Percentiles rank a stretch among this genome's conserved stretches.
These are phyloP conservation scores for Fistularia tabacaria DNA, from an alignment of 2,797 vertebrate genomes.

Conservation along the genomic window DNA sequence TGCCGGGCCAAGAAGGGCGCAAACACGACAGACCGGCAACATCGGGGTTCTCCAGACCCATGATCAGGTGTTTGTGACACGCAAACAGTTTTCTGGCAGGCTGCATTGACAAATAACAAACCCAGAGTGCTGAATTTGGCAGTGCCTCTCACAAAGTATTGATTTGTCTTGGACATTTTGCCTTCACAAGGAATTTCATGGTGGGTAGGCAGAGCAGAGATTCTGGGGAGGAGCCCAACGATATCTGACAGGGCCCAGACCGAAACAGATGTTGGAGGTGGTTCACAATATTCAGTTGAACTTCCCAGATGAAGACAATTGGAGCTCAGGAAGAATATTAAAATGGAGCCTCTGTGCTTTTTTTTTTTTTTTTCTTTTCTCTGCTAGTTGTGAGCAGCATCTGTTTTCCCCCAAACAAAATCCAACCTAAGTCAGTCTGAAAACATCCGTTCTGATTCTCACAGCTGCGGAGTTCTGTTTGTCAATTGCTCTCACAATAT, in stretches of 20 bases:
- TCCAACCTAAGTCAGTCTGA: no score
- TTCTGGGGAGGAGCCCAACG: constrained; percentile 1
- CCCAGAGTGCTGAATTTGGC: constrained; percentile 8
- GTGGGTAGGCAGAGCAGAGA: not conserved
- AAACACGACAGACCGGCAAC: constrained; percentile 11
- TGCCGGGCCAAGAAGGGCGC: constrained; percentile 2
- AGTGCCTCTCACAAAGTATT: constrained; percentile 16
- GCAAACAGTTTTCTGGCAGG: not conserved
- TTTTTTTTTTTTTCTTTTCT: constrained; percentile 20
- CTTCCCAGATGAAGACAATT: constrained; percentile 7
- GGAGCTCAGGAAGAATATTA: constrained; percentile 18
- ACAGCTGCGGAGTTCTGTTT: no score
- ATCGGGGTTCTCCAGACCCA: not conserved
- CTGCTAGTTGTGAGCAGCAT: not conserved
- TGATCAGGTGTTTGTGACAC: not conserved
- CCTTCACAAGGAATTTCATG: constrained; percentile 16
- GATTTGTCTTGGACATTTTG: constrained; percentile 15
- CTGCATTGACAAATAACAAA: not conserved
- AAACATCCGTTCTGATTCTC: no score
- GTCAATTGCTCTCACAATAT: no score
- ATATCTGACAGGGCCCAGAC: constrained; percentile 10
- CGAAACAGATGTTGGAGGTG: constrained; percentile 21
- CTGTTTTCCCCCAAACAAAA: not conserved
- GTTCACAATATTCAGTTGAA: no score
- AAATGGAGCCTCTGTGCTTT: no score